Percentiles rank a stretch among this genome's conserved stretches.
phyloP scores from a whole-genome alignment of 2,797 vertebrate species.

The Spinus pinus region DNA sequence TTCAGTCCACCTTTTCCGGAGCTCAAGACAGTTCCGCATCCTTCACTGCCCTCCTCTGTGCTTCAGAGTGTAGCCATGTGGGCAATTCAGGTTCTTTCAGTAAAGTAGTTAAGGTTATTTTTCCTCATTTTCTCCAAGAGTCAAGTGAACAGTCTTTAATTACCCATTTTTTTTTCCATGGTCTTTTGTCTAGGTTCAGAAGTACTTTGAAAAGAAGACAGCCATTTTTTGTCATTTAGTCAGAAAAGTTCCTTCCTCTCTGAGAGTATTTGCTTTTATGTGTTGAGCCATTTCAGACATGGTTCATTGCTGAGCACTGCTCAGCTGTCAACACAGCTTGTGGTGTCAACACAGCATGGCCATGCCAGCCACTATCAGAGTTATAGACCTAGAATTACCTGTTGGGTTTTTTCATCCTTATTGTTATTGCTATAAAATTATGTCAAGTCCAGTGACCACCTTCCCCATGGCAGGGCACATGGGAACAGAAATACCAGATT shows the following conservation, averaged over 20 bases:
- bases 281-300: neutral
- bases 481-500: neutral
- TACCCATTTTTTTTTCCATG: neutral
- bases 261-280: neutral
- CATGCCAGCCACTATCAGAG: neutral
- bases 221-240: neutral
- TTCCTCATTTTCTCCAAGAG: neutral
- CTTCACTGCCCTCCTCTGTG: conserved; percentile 1
- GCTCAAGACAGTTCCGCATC: conserved; percentile 11
- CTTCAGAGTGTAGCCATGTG: neutral
- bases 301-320: neutral
- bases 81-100: neutral
- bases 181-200: neutral
- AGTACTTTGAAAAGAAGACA: neutral
- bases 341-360: neutral
- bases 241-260: neutral
- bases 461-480: neutral
- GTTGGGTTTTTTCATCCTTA: neutral
- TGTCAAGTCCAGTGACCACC: neutral
- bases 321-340: fast-evolving
- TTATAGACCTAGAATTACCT: neutral
- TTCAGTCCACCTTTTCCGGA: conserved; percentile 40
- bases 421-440: neutral
- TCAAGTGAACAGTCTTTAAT: neutral
- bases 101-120: neutral